Conservation (phyloP, 2,797 vertebrate species). For the Oryzias dopingdopingensis region DNA sequence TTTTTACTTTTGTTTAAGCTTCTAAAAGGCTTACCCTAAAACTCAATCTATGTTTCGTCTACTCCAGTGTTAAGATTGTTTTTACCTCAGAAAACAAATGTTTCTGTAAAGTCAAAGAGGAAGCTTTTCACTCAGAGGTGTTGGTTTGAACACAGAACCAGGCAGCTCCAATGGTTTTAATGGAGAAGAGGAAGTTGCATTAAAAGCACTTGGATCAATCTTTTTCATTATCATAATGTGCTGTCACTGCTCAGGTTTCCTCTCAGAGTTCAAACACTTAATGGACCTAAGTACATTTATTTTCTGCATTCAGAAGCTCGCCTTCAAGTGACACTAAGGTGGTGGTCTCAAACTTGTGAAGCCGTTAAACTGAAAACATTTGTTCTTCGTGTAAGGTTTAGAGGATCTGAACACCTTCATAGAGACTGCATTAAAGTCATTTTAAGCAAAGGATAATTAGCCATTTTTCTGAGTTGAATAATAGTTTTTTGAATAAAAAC, state of each 20-base stretch:
- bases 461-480: too few species aligned
- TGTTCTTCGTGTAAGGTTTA: neutral
- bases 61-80: neutral
- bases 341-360: neutral
- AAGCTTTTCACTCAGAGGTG: neutral
- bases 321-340: neutral
- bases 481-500: too few species aligned
- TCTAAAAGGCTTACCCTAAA: too few species aligned
- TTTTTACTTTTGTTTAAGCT: neutral
- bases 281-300: neutral
- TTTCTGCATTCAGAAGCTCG: neutral
- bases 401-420: neutral
- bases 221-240: conserved; percentile 1
- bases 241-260: conserved; percentile 24
- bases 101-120: conserved; percentile 4
- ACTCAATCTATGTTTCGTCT: neutral
- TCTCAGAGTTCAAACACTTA: conserved; percentile 6
- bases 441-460: too few species aligned
- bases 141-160: conserved; percentile 3
- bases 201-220: conserved; percentile 19
- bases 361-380: neutral
- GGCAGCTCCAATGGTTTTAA: conserved; percentile 20
- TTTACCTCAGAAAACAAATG: neutral
- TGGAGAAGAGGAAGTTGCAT: conserved; percentile 17
- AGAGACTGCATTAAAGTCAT: too few species aligned